Conservation (phyloP, 2,888 invertebrate species). For the Arctia plantaginis region DNA sequence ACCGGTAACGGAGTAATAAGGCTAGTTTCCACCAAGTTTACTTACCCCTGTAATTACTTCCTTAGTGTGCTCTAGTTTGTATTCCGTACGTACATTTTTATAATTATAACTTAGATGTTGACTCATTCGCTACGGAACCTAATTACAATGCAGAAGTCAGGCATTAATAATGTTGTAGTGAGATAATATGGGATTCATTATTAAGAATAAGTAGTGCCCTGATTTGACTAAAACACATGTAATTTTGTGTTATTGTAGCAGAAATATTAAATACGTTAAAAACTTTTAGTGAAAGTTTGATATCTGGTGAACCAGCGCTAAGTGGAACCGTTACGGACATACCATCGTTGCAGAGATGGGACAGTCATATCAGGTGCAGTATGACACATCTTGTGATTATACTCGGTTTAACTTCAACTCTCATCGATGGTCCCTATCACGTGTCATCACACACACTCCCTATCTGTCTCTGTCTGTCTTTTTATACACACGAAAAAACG, state of each 20-base stretch:
- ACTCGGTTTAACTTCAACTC: neutral
- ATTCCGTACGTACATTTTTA: neutral
- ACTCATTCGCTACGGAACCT: neutral
- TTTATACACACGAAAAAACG: too few species aligned
- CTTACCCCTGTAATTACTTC: neutral
- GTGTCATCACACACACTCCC: too few species aligned
- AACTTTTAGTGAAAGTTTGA: too few species aligned
- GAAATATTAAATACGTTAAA: too few species aligned
- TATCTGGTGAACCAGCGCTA: too few species aligned
- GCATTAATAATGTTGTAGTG: neutral
- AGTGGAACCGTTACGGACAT: too few species aligned
- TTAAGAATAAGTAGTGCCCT: neutral
- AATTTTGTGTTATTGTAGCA: neutral
- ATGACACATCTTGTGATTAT: neutral
- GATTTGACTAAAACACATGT: neutral
- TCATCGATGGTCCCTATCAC: neutral
- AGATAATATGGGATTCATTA: neutral
- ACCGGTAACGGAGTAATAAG: neutral
- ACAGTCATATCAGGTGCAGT: neutral
- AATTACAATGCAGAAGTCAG: neutral
- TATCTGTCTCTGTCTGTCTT: too few species aligned
- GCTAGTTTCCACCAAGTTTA: neutral
- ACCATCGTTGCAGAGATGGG: too few species aligned
- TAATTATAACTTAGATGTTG: slow-evolving; percentile 1
- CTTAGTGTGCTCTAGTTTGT: neutral